Evolutionary conservation across 2,113 vertebrate species (phyloP).

Genomic region (Mesocricetus auratus): DNA sequence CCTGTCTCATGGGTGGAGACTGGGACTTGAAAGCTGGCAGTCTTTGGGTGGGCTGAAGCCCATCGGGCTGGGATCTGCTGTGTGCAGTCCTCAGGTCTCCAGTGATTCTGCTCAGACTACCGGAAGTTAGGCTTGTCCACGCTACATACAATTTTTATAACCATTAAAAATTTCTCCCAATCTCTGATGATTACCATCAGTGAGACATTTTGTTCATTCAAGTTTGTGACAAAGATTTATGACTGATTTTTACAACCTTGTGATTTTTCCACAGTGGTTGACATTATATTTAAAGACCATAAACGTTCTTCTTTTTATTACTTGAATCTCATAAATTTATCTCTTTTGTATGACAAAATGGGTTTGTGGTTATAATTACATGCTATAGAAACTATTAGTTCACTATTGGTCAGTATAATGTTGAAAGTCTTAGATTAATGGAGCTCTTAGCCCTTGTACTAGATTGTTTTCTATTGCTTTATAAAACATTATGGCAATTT

Average conservation of each 20-base stretch:
- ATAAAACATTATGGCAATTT: not conserved
- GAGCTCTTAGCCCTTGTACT: not conserved
- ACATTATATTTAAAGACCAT: slow-evolving; percentile 27
- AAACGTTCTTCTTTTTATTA: slow-evolving; percentile 36
- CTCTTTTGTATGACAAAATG: slow-evolving; percentile 12
- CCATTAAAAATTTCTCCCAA: not conserved
- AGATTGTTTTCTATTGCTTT: not conserved
- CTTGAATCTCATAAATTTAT: not conserved
- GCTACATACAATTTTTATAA: not conserved
- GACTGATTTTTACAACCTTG: not conserved
- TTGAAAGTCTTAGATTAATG: not conserved
- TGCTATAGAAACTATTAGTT: not conserved
- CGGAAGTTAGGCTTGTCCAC: too few relatives aligned
- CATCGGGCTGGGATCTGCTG: too few relatives aligned
- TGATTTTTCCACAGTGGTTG: not conserved
- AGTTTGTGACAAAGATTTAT: not conserved
- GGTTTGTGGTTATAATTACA: not conserved
- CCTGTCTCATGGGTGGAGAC: too few relatives aligned
- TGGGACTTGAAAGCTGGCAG: too few relatives aligned
- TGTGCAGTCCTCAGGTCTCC: too few relatives aligned
- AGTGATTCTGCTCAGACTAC: too few relatives aligned
- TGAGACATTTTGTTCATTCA: not conserved
- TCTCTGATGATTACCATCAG: not conserved
- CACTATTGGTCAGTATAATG: not conserved
- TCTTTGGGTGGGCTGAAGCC: too few relatives aligned